A percentile compares a stretch with the other conserved stretches of the same genome.
These are phyloP conservation scores for Trididemnum clinides DNA, from an alignment of 23 tunicate species.

Conservation along the genomic window DNA sequence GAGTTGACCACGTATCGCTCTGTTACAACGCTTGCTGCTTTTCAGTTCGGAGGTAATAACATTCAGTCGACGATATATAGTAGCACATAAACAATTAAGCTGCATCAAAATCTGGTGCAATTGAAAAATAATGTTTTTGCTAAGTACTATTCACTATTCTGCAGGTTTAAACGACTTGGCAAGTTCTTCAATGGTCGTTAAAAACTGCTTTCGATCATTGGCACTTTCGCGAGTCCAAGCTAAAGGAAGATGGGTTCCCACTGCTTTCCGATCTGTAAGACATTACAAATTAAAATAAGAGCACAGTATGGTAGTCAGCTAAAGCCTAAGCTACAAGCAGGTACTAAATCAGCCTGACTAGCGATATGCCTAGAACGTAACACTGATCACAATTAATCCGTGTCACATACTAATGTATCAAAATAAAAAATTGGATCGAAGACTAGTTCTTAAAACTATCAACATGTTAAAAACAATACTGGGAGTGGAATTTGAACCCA, in stretches of 20 bases:
- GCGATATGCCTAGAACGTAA: too few relatives aligned
- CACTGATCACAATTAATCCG: too few relatives aligned
- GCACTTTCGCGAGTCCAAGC: slow-evolving; percentile 76
- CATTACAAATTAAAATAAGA: not conserved
- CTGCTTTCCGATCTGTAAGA: slow-evolving; percentile 61
- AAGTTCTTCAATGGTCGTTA: slow-evolving; percentile 32
- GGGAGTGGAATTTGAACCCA: not conserved
- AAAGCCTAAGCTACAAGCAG: not conserved
- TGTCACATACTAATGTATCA: not conserved
- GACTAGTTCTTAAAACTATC: not conserved
- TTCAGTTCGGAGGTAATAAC: too few relatives aligned
- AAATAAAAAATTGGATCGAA: not conserved
- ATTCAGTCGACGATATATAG: too few relatives aligned
- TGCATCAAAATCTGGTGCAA: too few relatives aligned
- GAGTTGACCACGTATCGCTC: too few relatives aligned
- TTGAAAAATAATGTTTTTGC: too few relatives aligned
- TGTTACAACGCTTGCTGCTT: too few relatives aligned
- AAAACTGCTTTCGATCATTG: slow-evolving; percentile 36
- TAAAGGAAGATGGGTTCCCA: slow-evolving; percentile 40
- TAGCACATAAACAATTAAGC: too few relatives aligned
- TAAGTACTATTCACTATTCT: too few relatives aligned
- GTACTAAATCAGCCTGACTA: not conserved
- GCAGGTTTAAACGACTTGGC: slow-evolving; percentile 39
- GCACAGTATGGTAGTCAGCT: too few relatives aligned
- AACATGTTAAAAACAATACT: not conserved